These are phyloP conservation scores for Chloroceryle amazona DNA, from an alignment of 2,797 vertebrate species.

Conservation along the genomic window DNA sequence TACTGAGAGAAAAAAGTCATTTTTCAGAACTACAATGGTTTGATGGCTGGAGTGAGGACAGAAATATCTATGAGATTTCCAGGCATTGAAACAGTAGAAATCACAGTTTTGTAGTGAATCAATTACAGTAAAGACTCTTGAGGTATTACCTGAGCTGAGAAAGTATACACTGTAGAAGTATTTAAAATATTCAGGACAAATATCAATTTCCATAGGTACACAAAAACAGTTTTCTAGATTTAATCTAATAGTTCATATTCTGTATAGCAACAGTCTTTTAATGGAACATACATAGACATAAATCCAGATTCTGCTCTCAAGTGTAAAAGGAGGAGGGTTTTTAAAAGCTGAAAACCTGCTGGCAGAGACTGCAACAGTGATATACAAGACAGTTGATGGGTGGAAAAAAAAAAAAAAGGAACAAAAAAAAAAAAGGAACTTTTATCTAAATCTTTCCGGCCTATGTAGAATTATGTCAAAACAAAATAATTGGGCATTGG, in stretches of 20 bases:
- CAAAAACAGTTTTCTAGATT: slow-evolving; percentile 6
- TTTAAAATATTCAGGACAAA: slow-evolving; percentile 32
- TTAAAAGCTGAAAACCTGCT: neutral
- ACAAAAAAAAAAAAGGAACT: neutral
- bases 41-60: neutral
- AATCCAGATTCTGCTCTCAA: neutral
- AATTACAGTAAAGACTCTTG: slow-evolving; percentile 2
- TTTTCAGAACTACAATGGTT: neutral
- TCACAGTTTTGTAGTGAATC: slow-evolving; percentile 3
- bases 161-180: slow-evolving; percentile 8
- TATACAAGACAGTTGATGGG: neutral
- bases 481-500: neutral
- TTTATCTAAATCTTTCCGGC: neutral
- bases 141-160: slow-evolving; percentile 6
- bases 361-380: neutral
- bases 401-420: neutral
- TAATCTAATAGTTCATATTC: neutral
- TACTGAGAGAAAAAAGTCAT: slow-evolving; percentile 14
- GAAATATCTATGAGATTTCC: slow-evolving; percentile 14
- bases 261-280: neutral
- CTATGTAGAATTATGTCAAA: neutral
- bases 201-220: slow-evolving; percentile 19
- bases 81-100: neutral
- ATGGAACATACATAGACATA: neutral
- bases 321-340: neutral